Base-by-base conservation (phyloP, 2,113 vertebrate species). In the Neolamprologus toae region DNA sequence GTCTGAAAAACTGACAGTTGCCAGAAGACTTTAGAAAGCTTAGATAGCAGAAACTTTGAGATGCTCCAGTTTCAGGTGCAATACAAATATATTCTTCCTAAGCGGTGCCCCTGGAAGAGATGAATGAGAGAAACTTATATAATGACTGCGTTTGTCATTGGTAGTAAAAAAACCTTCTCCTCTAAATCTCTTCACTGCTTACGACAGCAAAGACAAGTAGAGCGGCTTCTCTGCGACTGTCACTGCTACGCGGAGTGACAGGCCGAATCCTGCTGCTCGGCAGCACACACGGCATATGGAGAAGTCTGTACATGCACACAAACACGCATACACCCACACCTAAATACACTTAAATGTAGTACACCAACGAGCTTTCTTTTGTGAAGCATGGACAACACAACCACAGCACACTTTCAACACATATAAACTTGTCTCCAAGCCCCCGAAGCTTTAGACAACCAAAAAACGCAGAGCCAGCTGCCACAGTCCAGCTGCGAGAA, bases 131-230 rank as follows among this genome's bases (percentile, higher is more conserved):
- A 81, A 87, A 84, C 76, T 91, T 92, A 84, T 79, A 87, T 92
- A 92, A 93, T 51, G 73, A 85, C 80, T 9, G 57, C 21, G 59
- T 93, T 91, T 92, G 90, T 87, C 91, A 88, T 28, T 82, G 84
- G 87, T 42, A 71, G 88, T 76, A 86, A 90, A 92, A 92, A 93
- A 92, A 80, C 66, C 28, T 68, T 85, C 84, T 89, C 45, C 57
- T 88, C 61, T 57, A 91, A 94, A 94, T 94, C 90, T 93, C 63
- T 59, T 82, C 3, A 16, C 82, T 86, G 93, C 87, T 92, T 86
- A 93, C 71, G 21, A 66, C 92, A 92, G 94, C 89, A 88, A 33
- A 45, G 89, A 88, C 26, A 61, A 88, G 80, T 37, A 42, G 40
- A 1, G 57, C 89, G 23, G 84, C 89, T 82, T 86, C 87, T 51